Conservation (phyloP, 2,888 invertebrate genomes). For the Archips xylosteana region DNA sequence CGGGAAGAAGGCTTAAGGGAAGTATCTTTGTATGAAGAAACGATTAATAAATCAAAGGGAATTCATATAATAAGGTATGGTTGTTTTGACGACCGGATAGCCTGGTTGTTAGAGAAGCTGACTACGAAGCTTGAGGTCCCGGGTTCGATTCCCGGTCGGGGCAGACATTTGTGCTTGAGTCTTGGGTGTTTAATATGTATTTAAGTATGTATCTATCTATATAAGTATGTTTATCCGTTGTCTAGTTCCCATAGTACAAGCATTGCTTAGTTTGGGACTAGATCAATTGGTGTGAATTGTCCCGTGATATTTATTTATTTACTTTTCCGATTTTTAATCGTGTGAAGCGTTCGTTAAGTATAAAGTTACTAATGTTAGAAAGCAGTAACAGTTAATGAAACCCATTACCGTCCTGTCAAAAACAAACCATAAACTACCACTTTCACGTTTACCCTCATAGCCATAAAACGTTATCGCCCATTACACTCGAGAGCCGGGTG, state of each 20-base stretch:
- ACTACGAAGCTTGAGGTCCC: too few relatives aligned
- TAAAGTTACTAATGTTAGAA: conserved; percentile 13
- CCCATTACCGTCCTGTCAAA: conserved; percentile 20
- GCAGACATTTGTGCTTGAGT: too few relatives aligned
- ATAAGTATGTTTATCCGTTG: too few relatives aligned
- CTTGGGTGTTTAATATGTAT: too few relatives aligned
- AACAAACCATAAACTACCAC: conserved; percentile 27
- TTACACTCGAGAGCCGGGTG: conserved; percentile 10
- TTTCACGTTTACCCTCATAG: conserved; percentile 33
- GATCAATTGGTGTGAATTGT: too few relatives aligned
- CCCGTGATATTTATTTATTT: too few relatives aligned
- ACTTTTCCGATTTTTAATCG: not conserved
- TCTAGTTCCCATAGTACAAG: too few relatives aligned
- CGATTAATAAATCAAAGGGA: not conserved
- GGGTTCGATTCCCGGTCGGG: too few relatives aligned
- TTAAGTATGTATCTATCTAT: too few relatives aligned
- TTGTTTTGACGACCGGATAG: too few relatives aligned
- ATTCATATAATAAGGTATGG: not conserved
- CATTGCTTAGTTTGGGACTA: too few relatives aligned
- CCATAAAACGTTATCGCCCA: conserved; percentile 21
- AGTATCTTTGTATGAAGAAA: not conserved
- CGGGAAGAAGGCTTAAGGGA: not conserved
- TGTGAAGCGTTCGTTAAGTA: not conserved
- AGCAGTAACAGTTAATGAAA: conserved; percentile 1
- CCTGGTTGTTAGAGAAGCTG: too few relatives aligned